phyloP scores from a whole-genome alignment of 2,797 vertebrate species.

The Eidolon dupreanum region DNA sequence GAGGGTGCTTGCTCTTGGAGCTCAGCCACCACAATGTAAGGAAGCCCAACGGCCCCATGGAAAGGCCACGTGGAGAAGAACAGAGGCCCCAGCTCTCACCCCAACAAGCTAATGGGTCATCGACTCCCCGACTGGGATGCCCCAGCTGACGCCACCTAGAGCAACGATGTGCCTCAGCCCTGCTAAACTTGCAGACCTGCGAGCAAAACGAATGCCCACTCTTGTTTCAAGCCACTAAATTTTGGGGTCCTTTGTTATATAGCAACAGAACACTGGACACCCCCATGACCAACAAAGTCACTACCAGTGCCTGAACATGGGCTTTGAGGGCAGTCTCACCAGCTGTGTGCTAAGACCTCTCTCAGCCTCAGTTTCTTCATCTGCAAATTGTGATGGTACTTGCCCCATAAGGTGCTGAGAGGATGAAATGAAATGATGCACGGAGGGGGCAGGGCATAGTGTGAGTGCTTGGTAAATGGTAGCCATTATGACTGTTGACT shows the following conservation, averaged over 20 bases:
- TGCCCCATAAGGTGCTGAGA: background rate
- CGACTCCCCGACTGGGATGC: fast-evolving
- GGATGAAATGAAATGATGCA: background rate
- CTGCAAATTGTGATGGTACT: background rate
- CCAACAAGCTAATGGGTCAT: fast-evolving
- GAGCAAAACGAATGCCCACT: background rate
- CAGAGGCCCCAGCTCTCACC: no score
- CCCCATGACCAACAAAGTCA: background rate
- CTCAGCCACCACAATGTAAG: background rate
- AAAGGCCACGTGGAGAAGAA: fast-evolving
- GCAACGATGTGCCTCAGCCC: no score
- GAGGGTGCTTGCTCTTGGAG: background rate
- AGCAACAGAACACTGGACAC: background rate
- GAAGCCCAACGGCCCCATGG: background rate
- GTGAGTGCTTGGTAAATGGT: fast-evolving
- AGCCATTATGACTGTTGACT: background rate
- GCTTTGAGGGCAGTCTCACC: background rate
- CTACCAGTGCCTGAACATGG: background rate
- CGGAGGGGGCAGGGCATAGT: background rate
- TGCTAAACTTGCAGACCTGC: background rate
- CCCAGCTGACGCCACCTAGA: fast-evolving
- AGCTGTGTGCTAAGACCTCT: background rate
- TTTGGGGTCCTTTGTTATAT: background rate
- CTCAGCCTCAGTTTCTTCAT: background rate
- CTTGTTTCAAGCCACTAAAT: background rate